Conservation (phyloP, 2,888 invertebrate species). For the Trichogramma evanescens region DNA sequence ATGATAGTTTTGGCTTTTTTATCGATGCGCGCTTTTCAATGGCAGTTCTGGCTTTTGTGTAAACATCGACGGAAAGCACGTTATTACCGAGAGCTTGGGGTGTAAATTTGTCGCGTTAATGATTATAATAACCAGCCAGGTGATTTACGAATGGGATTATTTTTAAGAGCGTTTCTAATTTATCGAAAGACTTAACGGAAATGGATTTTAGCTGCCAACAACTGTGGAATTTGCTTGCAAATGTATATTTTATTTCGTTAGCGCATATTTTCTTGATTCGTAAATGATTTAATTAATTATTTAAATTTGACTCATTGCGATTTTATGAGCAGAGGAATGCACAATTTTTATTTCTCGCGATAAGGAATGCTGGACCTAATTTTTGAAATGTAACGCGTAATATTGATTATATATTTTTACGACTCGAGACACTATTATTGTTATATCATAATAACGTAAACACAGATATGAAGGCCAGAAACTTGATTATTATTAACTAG, state of each 20-base stretch:
- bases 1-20: neutral
- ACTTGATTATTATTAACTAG: too few species aligned
- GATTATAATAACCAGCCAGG: constrained; percentile 5
- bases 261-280: neutral
- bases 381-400: too few species aligned
- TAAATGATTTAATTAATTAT: neutral
- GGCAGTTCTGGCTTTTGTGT: neutral
- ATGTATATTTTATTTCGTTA: neutral
- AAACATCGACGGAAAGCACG: neutral
- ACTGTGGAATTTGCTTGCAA: neutral
- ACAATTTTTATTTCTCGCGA: too few species aligned
- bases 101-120: neutral
- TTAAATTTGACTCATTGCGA: neutral
- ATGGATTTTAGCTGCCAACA: neutral
- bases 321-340: too few species aligned
- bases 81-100: neutral
- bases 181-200: neutral
- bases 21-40: constrained; percentile 6
- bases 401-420: too few species aligned
- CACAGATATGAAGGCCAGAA: too few species aligned
- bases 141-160: constrained; percentile 5
- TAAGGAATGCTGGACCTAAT: too few species aligned
- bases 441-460: too few species aligned
- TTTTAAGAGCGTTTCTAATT: constrained; percentile 2
- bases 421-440: too few species aligned